phyloP scores from a whole-genome alignment of 2,888 invertebrate species.

The Mellilla xanthometata region DNA sequence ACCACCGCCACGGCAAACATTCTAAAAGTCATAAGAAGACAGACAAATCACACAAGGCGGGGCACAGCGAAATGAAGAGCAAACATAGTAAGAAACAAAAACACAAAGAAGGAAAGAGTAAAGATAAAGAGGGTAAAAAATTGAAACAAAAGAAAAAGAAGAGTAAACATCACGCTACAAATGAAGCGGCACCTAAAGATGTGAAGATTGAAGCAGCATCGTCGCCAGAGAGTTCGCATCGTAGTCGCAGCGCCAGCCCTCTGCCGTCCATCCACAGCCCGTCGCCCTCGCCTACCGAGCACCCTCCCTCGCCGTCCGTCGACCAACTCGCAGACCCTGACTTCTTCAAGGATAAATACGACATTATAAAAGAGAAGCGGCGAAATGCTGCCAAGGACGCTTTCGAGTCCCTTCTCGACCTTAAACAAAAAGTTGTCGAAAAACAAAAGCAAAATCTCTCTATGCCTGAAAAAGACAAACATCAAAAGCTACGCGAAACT shows the following conservation, averaged over 20 bases:
- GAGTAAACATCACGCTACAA: slow-evolving; percentile 55
- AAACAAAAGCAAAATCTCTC: slow-evolving; percentile 62
- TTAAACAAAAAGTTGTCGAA: slow-evolving; percentile 66
- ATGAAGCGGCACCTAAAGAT: not conserved
- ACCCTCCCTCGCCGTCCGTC: slow-evolving; percentile 36
- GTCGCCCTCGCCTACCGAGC: slow-evolving; percentile 61
- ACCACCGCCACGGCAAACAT: slow-evolving; percentile 74
- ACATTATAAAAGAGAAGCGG: slow-evolving; percentile 84
- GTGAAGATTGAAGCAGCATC: slow-evolving; percentile 22
- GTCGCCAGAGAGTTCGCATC: slow-evolving; percentile 66
- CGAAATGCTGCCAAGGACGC: slow-evolving; percentile 76
- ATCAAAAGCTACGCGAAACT: slow-evolving; percentile 78
- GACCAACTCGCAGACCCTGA: slow-evolving; percentile 59
- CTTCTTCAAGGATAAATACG: slow-evolving; percentile 83
- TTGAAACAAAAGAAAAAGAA: slow-evolving; percentile 76
- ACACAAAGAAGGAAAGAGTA: slow-evolving; percentile 65
- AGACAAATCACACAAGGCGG: slow-evolving; percentile 59
- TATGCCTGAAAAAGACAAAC: slow-evolving; percentile 73
- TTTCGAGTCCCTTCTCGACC: slow-evolving; percentile 72
- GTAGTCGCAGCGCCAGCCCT: slow-evolving; percentile 72
- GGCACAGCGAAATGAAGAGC: slow-evolving; percentile 51
- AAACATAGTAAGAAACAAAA: slow-evolving; percentile 64
- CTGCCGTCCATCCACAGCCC: slow-evolving; percentile 73
- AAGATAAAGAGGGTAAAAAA: slow-evolving; percentile 73
- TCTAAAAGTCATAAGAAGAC: slow-evolving; percentile 69